Conservation (phyloP, 2,113 vertebrate species). For the Phainopepla nitens region DNA sequence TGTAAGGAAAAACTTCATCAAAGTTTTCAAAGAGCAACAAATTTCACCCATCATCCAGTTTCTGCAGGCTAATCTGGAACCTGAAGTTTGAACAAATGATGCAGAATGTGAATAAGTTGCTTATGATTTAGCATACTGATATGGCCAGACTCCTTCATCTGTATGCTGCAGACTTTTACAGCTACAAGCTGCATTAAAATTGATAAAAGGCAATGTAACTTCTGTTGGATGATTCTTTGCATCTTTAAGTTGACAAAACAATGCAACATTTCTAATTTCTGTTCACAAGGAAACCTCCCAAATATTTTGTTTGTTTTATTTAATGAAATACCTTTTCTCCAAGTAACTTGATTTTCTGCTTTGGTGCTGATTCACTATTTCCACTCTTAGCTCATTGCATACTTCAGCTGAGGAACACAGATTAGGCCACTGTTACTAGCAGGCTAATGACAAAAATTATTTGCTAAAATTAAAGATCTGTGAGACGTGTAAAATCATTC, state of each 20-base stretch:
- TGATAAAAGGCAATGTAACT: conserved; percentile 11
- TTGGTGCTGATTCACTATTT: neutral
- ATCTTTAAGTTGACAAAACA: neutral
- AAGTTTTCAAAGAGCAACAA: neutral
- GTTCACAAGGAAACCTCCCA: neutral
- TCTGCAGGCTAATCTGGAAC: conserved; percentile 53
- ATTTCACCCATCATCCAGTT: conserved; percentile 22
- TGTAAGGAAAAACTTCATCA: neutral
- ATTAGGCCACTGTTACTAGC: neutral
- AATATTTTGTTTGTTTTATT: neutral
- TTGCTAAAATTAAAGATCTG: neutral
- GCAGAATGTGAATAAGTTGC: conserved; percentile 25
- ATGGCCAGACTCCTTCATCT: conserved; percentile 58
- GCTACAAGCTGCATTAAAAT: conserved; percentile 44
- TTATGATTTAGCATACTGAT: conserved; percentile 33
- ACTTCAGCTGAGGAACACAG: neutral
- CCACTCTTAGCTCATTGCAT: neutral
- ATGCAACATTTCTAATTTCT: neutral
- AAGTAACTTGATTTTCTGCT: neutral
- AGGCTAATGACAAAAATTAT: neutral
- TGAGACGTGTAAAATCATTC: neutral
- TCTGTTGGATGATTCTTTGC: neutral
- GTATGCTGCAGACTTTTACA: conserved; percentile 41
- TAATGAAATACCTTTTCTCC: neutral
- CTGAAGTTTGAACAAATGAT: neutral